Conservation (phyloP, 2,113 vertebrate species). For the Larimichthys polyactis region DNA sequence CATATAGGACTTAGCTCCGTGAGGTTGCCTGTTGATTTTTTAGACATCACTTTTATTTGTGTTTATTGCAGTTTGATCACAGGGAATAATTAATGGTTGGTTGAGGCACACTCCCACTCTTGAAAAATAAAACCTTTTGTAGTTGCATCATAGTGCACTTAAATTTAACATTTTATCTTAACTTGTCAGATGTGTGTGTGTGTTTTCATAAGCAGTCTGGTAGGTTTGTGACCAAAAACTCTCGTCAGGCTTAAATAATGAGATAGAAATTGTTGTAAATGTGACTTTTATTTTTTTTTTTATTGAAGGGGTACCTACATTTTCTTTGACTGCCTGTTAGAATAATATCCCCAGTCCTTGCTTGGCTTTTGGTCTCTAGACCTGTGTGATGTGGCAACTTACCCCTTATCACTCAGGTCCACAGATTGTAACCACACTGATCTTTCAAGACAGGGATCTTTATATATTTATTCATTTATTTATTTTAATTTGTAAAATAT, state of each 20-base stretch:
- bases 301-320: not conserved
- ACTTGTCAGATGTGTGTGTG: not conserved
- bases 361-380: slow-evolving; percentile 2
- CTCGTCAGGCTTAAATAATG: not conserved
- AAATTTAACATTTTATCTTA: not conserved
- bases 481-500: slow-evolving; percentile 36
- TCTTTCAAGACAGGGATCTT: not conserved
- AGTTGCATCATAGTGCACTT: not conserved
- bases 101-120: not conserved
- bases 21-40: not conserved
- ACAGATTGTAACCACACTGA: slow-evolving; percentile 10
- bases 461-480: slow-evolving; percentile 51
- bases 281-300: not conserved
- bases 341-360: not conserved
- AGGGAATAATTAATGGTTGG: slow-evolving; percentile 9
- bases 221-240: slow-evolving; percentile 20
- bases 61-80: not conserved
- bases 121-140: not conserved
- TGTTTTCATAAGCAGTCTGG: slow-evolving; percentile 6
- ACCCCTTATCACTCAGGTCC: slow-evolving; percentile 42
- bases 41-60: not conserved
- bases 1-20: not conserved
- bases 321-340: not conserved
- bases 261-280: not conserved
- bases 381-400: slow-evolving; percentile 30